Evolutionary conservation across 2,888 invertebrate species (phyloP), one percentile per base, ranked within the genome.

Genomic region (Drosophila rellima): DNA sequence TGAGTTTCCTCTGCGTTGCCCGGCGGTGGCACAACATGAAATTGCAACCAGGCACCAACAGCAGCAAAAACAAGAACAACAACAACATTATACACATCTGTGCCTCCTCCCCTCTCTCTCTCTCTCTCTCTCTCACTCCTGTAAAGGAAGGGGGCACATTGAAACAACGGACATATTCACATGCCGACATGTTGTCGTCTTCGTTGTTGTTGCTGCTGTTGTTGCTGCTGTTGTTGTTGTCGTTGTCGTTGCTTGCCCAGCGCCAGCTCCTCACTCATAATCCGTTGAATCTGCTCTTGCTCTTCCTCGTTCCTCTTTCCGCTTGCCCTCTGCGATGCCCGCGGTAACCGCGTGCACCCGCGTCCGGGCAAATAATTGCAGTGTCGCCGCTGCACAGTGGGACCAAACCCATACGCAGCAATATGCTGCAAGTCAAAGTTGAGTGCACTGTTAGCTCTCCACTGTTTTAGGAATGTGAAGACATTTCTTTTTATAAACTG

Each of bases 191-290:
- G 54, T 73, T 51, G 67, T 72, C 65, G 52, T 54, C 40, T 45
- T 44, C 59, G 13, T 35, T 20, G 26, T 42, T 10, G 35, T 47
- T 15, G 35, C 29, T 47, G 73, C 35, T 65, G 57, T 13, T 17
- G 45, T 48, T 67, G 50, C 13, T 42, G 56, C 17, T 50, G 44
- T 26, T 51, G 73, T 39, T 70, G 57, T 18, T 33, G 47, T 48
- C 68, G 64, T 64, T 59, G 47, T 18, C 48, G 57, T 10, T 57
- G 39, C 17, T 33, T 54, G 78, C 78, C 72, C 78, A 80, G 86
- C 86, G 78, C 86, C 82, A 73, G 80, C 67, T 68, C 77, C 67
- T 68, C 77, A 47, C 17, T 79, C 82, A 76, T 82, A 82, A 82
- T 85, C 82, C 85, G 70, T 52, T 78, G 78, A 66, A 65, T 78